These are phyloP conservation scores for Acropora yongei DNA, from an alignment of 64 coral and sea anemone genomes.

Conservation along the genomic window DNA sequence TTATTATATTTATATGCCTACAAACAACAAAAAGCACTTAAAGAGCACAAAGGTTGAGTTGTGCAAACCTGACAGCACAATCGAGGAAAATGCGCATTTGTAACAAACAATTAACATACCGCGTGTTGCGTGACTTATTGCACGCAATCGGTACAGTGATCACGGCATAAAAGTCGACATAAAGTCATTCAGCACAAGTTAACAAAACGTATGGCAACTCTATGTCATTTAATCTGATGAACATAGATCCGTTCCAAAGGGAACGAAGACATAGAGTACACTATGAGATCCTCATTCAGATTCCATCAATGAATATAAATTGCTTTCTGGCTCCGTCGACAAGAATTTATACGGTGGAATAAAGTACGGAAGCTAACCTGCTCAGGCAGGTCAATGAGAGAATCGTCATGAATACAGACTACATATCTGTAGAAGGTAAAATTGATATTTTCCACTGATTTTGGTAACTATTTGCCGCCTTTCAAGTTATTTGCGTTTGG, in stretches of 20 bases:
- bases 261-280: background rate
- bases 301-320: too few relatives aligned
- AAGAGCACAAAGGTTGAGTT: too few relatives aligned
- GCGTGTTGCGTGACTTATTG: background rate
- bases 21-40: too few relatives aligned
- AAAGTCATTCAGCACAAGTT: background rate
- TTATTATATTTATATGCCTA: too few relatives aligned
- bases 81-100: too few relatives aligned
- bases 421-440: slow-evolving; percentile 22
- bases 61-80: too few relatives aligned
- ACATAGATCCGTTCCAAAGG: background rate
- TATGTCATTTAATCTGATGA: background rate
- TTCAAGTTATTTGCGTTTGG: background rate
- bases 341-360: too few relatives aligned
- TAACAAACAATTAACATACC: too few relatives aligned
- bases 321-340: too few relatives aligned
- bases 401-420: background rate
- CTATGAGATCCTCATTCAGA: too few relatives aligned
- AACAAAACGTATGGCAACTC: background rate
- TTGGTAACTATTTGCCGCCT: background rate
- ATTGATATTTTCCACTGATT: background rate
- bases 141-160: background rate
- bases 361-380: background rate
- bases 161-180: background rate
- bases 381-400: background rate